These are phyloP conservation scores for Crotalus tigris DNA, from an alignment of 2,113 vertebrate species.

Conservation along the genomic window DNA sequence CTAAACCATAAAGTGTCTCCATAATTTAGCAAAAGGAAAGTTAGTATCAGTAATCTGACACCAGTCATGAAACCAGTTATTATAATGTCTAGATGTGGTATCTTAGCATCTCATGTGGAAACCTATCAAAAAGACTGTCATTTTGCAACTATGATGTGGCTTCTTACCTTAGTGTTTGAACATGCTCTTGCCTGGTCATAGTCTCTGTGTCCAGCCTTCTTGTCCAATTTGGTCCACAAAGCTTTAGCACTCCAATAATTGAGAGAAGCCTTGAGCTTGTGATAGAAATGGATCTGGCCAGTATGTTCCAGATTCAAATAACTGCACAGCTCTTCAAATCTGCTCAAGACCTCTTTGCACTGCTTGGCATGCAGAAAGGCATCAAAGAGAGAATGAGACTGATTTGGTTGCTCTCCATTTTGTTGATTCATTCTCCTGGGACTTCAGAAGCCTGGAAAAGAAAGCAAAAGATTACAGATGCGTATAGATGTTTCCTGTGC, in stretches of 20 bases:
- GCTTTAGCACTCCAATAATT: conserved; percentile 96
- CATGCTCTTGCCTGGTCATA: conserved; percentile 85
- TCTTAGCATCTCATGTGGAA: background rate
- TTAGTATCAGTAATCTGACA: background rate
- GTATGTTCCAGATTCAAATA: conserved; percentile 72
- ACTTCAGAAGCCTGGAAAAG: conserved; percentile 13
- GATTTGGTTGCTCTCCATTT: conserved; percentile 56
- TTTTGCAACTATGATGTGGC: background rate
- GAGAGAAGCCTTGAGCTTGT: conserved; percentile 80
- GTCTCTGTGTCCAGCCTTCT: conserved; percentile 77
- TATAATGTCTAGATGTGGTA: background rate
- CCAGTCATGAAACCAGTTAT: background rate
- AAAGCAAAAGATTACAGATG: background rate
- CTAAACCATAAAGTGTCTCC: background rate
- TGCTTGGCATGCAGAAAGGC: conserved; percentile 77
- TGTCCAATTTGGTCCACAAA: conserved; percentile 90
- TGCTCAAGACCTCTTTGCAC: conserved; percentile 78
- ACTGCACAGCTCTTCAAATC: conserved; percentile 78
- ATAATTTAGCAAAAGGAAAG: background rate
- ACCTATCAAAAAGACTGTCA: background rate
- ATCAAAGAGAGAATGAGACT: conserved; percentile 80
- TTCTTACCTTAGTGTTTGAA: conserved; percentile 79
- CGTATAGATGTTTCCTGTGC: background rate
- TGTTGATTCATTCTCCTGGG: conserved; percentile 48
- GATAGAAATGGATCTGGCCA: conserved; percentile 77